A percentile compares a stretch with the other conserved stretches of the same genome.
Conservation (phyloP, 1,140 invertebrate genomes). For the Drosophila serrata region DNA sequence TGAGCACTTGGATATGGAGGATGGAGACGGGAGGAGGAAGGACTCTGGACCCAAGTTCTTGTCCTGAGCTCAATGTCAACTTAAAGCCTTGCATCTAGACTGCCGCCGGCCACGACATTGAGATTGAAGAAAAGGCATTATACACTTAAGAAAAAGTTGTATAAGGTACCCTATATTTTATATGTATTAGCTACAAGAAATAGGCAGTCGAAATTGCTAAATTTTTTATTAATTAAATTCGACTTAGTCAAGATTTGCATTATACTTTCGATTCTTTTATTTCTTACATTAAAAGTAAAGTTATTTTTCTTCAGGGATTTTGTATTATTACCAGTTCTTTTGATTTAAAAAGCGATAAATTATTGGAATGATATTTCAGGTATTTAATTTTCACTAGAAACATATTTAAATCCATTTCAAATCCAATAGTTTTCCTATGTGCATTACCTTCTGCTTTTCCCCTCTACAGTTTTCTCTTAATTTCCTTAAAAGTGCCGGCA, state of each 20-base stretch:
- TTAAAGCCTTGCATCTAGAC: slow-evolving; percentile 64
- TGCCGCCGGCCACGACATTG: slow-evolving; percentile 61
- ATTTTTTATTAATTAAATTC: neutral
- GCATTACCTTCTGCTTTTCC: slow-evolving; percentile 1
- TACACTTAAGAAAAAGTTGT: neutral
- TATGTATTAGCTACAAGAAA: neutral
- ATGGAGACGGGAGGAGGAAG: neutral
- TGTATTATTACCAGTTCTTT: neutral
- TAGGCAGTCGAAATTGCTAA: too few species aligned
- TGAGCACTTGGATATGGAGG: neutral
- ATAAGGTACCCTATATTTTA: neutral
- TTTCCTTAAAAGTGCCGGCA: slow-evolving; percentile 60
- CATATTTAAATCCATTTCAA: neutral
- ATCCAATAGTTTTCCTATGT: neutral
- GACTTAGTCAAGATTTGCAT: too few species aligned
- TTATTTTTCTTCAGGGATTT: neutral
- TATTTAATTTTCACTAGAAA: neutral
- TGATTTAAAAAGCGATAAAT: too few species aligned
- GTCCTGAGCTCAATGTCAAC: slow-evolving; percentile 71
- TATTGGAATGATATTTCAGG: neutral
- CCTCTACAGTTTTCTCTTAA: slow-evolving; percentile 21
- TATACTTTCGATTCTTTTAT: neutral
- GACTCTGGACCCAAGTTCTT: slow-evolving; percentile 18
- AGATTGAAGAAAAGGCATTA: slow-evolving; percentile 22
- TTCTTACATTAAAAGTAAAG: neutral